Evolutionary conservation across 1,140 invertebrate species (phyloP).

Genomic region (Drosophila lacteicornis): DNA sequence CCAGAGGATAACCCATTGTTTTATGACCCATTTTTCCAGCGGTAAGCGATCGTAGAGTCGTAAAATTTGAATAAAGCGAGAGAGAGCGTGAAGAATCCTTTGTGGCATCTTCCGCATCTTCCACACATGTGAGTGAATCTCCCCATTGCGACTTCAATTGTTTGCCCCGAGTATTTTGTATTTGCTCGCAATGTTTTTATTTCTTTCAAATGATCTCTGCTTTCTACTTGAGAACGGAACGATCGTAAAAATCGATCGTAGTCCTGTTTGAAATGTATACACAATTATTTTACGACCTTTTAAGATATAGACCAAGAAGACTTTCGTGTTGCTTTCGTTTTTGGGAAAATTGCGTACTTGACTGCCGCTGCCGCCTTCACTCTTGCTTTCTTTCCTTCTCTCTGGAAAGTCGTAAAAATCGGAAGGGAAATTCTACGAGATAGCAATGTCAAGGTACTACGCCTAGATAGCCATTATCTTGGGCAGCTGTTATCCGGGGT

Average conservation of each 20-base stretch:
- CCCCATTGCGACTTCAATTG: conserved; percentile 57
- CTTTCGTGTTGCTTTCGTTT: conserved; percentile 50
- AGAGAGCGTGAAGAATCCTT: conserved; percentile 81
- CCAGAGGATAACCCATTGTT: conserved; percentile 78
- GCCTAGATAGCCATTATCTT: conserved; percentile 60
- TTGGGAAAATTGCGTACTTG: conserved; percentile 71
- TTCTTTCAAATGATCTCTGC: conserved; percentile 80
- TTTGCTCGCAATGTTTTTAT: conserved; percentile 74
- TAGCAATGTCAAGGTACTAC: conserved; percentile 53
- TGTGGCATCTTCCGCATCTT: conserved; percentile 56
- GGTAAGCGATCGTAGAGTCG: conserved; percentile 79
- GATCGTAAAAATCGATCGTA: conserved; percentile 69
- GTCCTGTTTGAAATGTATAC: conserved; percentile 80
- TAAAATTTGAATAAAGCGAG: conserved; percentile 67
- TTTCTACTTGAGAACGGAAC: conserved; percentile 70
- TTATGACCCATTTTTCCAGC: conserved; percentile 78
- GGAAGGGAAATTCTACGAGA: conserved; percentile 60
- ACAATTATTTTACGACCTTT: conserved; percentile 77
- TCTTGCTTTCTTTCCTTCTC: conserved; percentile 40
- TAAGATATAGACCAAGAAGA: conserved; percentile 68
- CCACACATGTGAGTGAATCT: conserved; percentile 50
- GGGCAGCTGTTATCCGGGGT: conserved; percentile 37
- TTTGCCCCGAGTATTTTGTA: conserved; percentile 37
- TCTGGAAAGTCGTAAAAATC: conserved; percentile 71
- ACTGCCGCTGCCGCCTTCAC: conserved; percentile 33